Evolutionary conservation across 2,797 vertebrate genomes (phyloP), one percentile per base, ranked within the genome.

Genomic region (Phalloptychus januarius): DNA sequence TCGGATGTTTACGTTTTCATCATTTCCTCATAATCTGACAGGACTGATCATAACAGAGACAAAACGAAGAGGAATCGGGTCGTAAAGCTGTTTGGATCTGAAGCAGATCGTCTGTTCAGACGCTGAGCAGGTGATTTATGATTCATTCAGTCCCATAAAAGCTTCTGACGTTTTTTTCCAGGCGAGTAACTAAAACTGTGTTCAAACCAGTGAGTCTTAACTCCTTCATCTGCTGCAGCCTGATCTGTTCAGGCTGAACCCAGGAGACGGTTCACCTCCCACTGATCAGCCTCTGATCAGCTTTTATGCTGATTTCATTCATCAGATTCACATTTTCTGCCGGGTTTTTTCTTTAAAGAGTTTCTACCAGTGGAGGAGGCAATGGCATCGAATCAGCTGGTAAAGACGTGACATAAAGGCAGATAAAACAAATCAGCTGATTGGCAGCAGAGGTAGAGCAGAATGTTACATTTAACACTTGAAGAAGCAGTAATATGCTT

Each of bases 181-280:
- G 4, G 42, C 11, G 23, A 65, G 75, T 89, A 79, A 88, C 86
- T 72, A 87, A 82, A 74, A 75, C 82, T 72, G 56, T 84, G 71
- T 82, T 80, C 13, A n/a, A 76, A 54, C 79, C 77, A 48, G 28
- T 46, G 77, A 28, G 72, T 84, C 77, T 65, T 61, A 58, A 85
- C 76, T 65, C 74, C 25, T 33, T 81, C 75, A 69, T 76, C 44
- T 0, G 7, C 76, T 31, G 48, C 6, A n/a, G 54, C 2, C 42
- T 1, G 56, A 5, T 73, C 28, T 15, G 36, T 71, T 80, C 52
- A 0, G 50, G 31, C 18, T 69, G 33, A 80, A 82, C 83, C 77
- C 71, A 76, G 74, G 76, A 80, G 80, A 77, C 54, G 67, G 48
- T 83, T 67, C 61, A 12, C 45, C 2, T 28, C 44, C 28, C 4